A percentile compares a stretch with the other conserved stretches of the same genome.
Conservation (phyloP, 2,113 vertebrate genomes). For the Tringa solitaria region DNA sequence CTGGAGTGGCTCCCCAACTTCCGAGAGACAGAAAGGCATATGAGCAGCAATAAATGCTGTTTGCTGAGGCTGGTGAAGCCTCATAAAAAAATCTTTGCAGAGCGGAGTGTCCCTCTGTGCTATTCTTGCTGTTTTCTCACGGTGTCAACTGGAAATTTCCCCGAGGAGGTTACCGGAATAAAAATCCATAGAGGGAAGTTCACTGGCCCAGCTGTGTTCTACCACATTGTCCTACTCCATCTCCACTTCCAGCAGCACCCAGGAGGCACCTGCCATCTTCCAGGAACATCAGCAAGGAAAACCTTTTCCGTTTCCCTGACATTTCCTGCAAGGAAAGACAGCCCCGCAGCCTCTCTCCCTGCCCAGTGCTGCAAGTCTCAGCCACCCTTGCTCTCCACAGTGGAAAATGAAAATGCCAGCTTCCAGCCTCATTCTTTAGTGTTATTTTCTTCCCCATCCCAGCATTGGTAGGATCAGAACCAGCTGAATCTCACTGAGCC, state of each 20-base stretch:
- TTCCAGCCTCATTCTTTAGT: not conserved
- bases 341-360: not conserved
- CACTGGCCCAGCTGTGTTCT: not conserved
- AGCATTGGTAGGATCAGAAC: not conserved
- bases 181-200: not conserved
- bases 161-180: not conserved
- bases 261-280: not conserved
- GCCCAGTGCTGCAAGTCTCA: not conserved
- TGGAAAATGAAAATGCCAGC: not conserved
- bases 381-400: not conserved
- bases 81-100: not conserved
- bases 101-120: fast-evolving
- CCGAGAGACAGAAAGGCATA: not conserved
- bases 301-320: not conserved
- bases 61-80: not conserved
- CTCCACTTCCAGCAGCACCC: not conserved
- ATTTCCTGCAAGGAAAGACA: not conserved
- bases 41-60: not conserved
- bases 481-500: not conserved
- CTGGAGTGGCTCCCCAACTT: not conserved
- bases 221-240: fast-evolving
- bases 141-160: not conserved
- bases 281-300: not conserved
- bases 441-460: not conserved
- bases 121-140: not conserved